Evolutionary conservation across 1,140 invertebrate species (phyloP), one percentile per base, ranked within the genome.

Genomic region (Mactra quadrangularis): DNA sequence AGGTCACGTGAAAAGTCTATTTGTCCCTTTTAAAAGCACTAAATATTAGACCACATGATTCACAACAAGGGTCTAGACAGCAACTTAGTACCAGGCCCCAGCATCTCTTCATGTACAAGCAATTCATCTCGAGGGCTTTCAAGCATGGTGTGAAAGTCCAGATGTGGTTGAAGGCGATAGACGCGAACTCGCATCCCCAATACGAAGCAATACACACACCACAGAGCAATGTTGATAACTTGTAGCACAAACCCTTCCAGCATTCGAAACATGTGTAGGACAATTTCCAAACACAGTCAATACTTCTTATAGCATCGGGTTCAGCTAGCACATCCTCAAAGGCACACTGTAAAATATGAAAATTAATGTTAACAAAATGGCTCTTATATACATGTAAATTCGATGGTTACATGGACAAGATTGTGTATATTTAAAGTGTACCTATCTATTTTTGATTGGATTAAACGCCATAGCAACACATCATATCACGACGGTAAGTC

Each of bases 291-390:
- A 95, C 95, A 89, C 95, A 96, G 90, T 96, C 95, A 0, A 95
- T 95, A 83, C 95, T 96, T 38, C 95, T 93, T 3, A 95, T 95
- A 4, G 95, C 95, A 74, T 96, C 95, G 9, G 96, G 96, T 92
- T 97, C 96, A 0, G 95, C 96, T 47, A 97, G 94, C 41, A 96
- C 94, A 84, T 96, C 96, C 83, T 96, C 95, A 95, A 96, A 97
- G n/a, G 60, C 35, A 17, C 87, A 72, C 82, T 86, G 19, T n/a
- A 82, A n/a, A 33, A 53, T 25, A 72, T 0, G 13, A 47, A 47
- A 47, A 47, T 47, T 11, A 11, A 47, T 11, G 9, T 47, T 47
- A 47, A 11, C 9, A 47, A 11, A 47, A 47, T 11, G 19, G 9
- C 9, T 19, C 9, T 47, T 47, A 47, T 9, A 47, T 47, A 11